A percentile compares a stretch with the other conserved stretches of the same genome.
Evolutionary conservation across 2,797 vertebrate species (phyloP).

Genomic region (Sorex maritimensis): DNA sequence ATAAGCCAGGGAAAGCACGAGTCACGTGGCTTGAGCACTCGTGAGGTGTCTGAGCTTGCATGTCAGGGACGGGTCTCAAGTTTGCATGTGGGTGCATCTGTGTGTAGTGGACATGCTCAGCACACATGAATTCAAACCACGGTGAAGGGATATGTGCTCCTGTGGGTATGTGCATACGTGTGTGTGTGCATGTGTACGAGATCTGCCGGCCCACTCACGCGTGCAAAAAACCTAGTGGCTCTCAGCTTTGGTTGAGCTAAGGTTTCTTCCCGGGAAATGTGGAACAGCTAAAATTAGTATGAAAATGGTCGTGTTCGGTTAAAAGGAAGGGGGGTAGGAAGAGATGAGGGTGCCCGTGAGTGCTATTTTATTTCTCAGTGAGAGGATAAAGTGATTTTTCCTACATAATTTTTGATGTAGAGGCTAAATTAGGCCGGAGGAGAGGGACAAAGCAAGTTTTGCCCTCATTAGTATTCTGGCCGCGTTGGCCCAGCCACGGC

Average conservation of each 20-base stretch:
- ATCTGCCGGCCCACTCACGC: background rate
- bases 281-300: constrained; percentile 91
- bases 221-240: background rate
- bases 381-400: constrained; percentile 95
- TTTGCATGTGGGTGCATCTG: background rate
- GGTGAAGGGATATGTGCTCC: background rate
- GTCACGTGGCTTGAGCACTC: background rate
- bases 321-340: constrained; percentile 88
- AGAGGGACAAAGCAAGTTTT: constrained; percentile 94
- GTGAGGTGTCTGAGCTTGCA: accelerated
- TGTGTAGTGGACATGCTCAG: background rate
- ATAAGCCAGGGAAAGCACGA: background rate
- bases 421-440: constrained; percentile 94
- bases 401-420: constrained; percentile 95
- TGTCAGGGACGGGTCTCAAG: background rate
- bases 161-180: accelerated
- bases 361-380: constrained; percentile 94
- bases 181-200: accelerated
- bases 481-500: constrained; percentile 95
- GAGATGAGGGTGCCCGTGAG: constrained; percentile 92
- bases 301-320: constrained; percentile 92
- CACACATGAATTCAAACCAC: background rate
- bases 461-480: constrained; percentile 96
- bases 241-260: constrained; percentile 35
- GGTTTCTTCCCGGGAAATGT: constrained; percentile 87